Evolutionary conservation across 2,797 vertebrate species (phyloP), one percentile per base, ranked within the genome.

Genomic region (Scomberomorus guttatus): DNA sequence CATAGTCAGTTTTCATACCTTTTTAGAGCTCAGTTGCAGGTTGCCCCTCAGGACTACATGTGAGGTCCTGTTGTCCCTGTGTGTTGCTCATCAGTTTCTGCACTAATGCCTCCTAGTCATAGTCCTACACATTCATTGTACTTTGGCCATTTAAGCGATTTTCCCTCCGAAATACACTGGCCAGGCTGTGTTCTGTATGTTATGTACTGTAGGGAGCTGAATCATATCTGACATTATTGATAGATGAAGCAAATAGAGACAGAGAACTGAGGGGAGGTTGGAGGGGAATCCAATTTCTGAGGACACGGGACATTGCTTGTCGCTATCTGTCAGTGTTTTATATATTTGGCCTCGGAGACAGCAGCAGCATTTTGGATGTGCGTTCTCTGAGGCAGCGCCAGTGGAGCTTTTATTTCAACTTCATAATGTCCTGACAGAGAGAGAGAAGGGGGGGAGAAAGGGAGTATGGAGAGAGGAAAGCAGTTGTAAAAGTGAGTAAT

Each of bases 301-400:
- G 78, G 89, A 89, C 82, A 84, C 39, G 74, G 83, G 81, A 88
- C 89, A 82, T 87, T 86, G 80, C 69, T 61, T 84, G 85, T 90
- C 82, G 84, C 71, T 74, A 67, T 84, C 71, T 22, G 50, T 73
- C 68, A 59, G 59, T 72, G 71, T 77, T 86, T 84, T 79, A 77
- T 82, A 52, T 46, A 61, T 87, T 82, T 85, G 87, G 80, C 84
- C 88, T 86, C 2, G 6, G 64, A 78, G 77, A 70, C 54, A 17
- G 69, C 61, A 54, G 73, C 79, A n/a, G 25, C 46, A 50, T 50
- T 27, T 75, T 68, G 73, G 73, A 37, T 29, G 59, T n/a, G 27
- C 1, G n/a, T 81, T 44, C 80, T 78, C 63, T 1, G 56, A 84
- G 62, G 83, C 77, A 52, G 56, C 6, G 2, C 72, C 66, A 29